Conservation (phyloP, 2,113 vertebrate genomes). For the Anas platyrhynchos region DNA sequence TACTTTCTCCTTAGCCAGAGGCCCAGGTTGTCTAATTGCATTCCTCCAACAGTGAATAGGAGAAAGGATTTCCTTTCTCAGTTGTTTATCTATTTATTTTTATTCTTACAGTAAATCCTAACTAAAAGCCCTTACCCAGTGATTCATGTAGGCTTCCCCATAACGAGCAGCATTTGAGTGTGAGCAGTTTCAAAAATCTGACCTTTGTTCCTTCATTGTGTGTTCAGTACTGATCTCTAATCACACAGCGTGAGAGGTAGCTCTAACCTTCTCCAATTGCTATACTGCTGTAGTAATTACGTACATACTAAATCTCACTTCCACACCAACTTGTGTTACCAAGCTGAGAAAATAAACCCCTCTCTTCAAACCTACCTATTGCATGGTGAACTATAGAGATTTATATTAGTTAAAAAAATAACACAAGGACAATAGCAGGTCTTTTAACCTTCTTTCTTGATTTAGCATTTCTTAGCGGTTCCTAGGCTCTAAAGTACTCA, state of each 20-base stretch:
- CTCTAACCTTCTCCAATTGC: neutral
- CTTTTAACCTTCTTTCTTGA: neutral
- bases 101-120: neutral
- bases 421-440: neutral
- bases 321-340: neutral
- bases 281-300: neutral
- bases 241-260: neutral
- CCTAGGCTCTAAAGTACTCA: neutral
- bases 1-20: neutral
- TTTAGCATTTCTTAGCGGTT: neutral
- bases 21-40: accelerated
- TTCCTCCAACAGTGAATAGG: neutral
- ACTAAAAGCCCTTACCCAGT: neutral
- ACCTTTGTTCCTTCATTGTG: neutral
- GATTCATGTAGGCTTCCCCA: neutral
- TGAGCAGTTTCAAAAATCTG: neutral
- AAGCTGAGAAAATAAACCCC: neutral
- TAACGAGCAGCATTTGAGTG: neutral
- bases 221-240: neutral
- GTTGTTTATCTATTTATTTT: too few species aligned
- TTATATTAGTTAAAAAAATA: neutral
- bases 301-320: neutral
- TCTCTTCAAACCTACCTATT: neutral
- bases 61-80: neutral
- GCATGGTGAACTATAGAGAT: neutral